These are phyloP conservation scores for Octodon degus DNA, from an alignment of 2,113 vertebrate genomes.

Conservation along the genomic window DNA sequence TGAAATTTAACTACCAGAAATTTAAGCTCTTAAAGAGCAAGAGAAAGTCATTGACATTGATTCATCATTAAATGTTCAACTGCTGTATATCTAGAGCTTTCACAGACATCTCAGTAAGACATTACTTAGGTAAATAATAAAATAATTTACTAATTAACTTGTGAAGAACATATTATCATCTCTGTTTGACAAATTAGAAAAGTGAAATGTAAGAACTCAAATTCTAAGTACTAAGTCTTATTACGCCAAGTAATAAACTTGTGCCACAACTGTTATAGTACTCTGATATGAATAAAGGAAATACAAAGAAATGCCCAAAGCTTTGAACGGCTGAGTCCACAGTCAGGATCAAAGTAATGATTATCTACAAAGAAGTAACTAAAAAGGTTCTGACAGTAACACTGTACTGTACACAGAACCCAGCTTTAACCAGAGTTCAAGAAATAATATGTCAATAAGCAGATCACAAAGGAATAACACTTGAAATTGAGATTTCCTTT, in stretches of 20 bases:
- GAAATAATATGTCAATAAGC: background rate
- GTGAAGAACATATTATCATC: background rate
- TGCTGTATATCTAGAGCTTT: background rate
- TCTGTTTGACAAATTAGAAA: background rate
- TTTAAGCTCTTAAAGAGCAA: background rate
- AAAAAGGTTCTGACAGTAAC: background rate
- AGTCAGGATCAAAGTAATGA: conserved; percentile 11
- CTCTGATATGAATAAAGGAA: background rate
- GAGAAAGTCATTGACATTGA: conserved; percentile 5
- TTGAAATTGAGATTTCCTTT: conserved; percentile 49
- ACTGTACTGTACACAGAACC: background rate
- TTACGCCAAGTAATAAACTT: background rate
- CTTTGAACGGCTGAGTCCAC: background rate
- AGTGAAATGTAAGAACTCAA: background rate
- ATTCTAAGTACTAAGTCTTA: conserved; percentile 12
- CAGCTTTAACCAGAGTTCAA: conserved; percentile 36
- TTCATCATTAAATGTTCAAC: conserved; percentile 9
- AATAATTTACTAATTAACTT: background rate
- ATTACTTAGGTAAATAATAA: background rate
- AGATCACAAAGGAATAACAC: background rate
- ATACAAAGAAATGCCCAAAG: conserved; percentile 30
- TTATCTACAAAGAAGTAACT: conserved; percentile 13
- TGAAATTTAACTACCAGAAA: background rate
- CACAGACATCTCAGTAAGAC: conserved; percentile 2
- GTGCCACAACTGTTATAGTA: background rate